Evolutionary conservation across 2,888 invertebrate species (phyloP), one percentile per base, ranked within the genome.

Genomic region (Rotaria socialis): DNA sequence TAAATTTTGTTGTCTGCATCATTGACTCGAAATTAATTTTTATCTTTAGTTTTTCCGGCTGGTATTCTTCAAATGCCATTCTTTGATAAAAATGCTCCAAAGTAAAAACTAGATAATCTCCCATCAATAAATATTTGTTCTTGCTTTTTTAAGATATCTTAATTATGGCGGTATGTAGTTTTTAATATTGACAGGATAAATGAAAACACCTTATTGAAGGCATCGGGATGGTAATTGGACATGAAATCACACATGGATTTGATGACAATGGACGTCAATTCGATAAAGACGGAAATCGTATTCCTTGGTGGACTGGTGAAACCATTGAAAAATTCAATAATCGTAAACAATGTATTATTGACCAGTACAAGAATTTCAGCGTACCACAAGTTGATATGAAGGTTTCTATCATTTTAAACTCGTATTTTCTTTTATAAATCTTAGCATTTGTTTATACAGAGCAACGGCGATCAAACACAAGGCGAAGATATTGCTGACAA

Each of bases 291-390:
- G 99, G 99, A 0, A 98, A 98, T 91, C 92, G 99, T 87, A 94
- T 96, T 90, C 95, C 95, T 88, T 99, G 99, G 98, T 99, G 99
- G 99, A 96, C 96, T 89, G 94, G 95, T 89, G 94, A 94, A 22
- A 97, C 98, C 0, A 95, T 97, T 87, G 94, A 93, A 0, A 93
- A 93, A 86, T 99, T 99, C 91, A 95, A 96, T 89, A 93, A 94
- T 74, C 93, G 95, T 87, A 95, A 96, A 0, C 93, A 95, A 89
- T 99, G 99, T 90, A 94, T 96, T 88, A 93, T 94, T 16, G 93
- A 95, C 60, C 98, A 99, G 91, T 99, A 99, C 90, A 93, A 94
- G 86, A 92, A 93, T 91, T 96, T 95, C 91, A 94, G 94, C 88
- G 93, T 96, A 87, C 94, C 88, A 67, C 90, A 90, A 47, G 88